phyloP scores from a whole-genome alignment of 1,140 invertebrate species.

The Diploscapter pachys region DNA sequence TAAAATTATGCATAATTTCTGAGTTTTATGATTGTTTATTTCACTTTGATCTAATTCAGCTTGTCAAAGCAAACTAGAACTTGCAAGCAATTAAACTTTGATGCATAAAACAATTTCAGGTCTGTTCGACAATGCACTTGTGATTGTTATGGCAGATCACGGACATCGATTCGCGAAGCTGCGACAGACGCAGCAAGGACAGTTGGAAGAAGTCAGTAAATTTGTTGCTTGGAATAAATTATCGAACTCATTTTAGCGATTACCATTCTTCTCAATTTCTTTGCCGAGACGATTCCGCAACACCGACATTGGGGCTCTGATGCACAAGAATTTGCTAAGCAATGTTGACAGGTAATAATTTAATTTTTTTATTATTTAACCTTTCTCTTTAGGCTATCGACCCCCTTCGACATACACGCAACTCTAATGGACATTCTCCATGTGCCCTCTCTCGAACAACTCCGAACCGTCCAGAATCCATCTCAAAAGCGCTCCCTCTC shows the following conservation, averaged over 20 bases:
- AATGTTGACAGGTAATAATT: conserved; percentile 10
- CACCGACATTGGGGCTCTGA: conserved; percentile 38
- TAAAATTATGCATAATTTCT: not conserved
- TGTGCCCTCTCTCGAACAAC: conserved; percentile 28
- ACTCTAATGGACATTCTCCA: conserved; percentile 54
- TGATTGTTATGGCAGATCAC: conserved; percentile 83
- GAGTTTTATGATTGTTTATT: no score
- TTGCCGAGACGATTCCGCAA: conserved; percentile 71
- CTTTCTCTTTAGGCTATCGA: conserved; percentile 65
- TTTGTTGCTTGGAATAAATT: no score
- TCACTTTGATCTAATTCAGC: no score
- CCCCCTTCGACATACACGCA: conserved; percentile 74
- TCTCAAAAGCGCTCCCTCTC: conserved; percentile 57
- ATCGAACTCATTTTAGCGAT: conserved; percentile 58
- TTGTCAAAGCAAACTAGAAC: no score
- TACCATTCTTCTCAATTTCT: conserved; percentile 77
- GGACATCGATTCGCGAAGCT: conserved; percentile 72
- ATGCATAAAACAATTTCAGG: conserved; percentile 51
- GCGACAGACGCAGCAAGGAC: conserved; percentile 73
- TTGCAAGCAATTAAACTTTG: no score
- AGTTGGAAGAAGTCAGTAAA: conserved; percentile 69
- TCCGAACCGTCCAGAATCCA: conserved; percentile 23
- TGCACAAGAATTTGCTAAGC: conserved; percentile 20
- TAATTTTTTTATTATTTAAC: conserved; percentile 27
- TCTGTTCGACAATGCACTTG: conserved; percentile 73